phyloP scores from a whole-genome alignment of 2,797 vertebrate genomes.

The Notamacropus eugenii region DNA sequence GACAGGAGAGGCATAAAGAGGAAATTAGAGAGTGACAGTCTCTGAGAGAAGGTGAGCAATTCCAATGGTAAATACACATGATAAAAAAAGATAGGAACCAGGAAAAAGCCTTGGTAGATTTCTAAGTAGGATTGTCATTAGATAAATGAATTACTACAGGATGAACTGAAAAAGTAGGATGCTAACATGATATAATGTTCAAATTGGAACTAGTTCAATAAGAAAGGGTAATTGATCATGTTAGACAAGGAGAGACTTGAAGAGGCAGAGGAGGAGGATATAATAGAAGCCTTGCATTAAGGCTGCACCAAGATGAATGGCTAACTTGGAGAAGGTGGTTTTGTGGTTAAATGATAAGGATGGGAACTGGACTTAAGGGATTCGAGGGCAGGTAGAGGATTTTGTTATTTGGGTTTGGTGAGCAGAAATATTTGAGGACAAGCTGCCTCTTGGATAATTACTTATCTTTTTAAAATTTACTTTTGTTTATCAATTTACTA shows the following conservation, averaged over 20 bases:
- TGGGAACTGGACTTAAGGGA: neutral
- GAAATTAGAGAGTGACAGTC: neutral
- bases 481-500: no score
- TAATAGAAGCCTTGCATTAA: no score
- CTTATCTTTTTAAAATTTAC: neutral
- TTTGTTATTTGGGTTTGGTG: neutral
- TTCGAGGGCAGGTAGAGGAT: neutral
- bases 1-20: neutral
- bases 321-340: neutral
- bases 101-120: neutral
- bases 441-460: neutral
- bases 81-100: neutral
- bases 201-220: neutral
- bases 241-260: neutral
- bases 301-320: neutral
- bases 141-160: neutral
- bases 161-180: neutral
- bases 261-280: fast-evolving
- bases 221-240: neutral
- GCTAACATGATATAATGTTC: neutral
- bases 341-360: neutral
- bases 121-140: neutral
- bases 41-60: neutral
- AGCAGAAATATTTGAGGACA: neutral
- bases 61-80: neutral